Evolutionary conservation across 2,797 vertebrate genomes (phyloP).

Genomic region (Tolypeutes matacus): DNA sequence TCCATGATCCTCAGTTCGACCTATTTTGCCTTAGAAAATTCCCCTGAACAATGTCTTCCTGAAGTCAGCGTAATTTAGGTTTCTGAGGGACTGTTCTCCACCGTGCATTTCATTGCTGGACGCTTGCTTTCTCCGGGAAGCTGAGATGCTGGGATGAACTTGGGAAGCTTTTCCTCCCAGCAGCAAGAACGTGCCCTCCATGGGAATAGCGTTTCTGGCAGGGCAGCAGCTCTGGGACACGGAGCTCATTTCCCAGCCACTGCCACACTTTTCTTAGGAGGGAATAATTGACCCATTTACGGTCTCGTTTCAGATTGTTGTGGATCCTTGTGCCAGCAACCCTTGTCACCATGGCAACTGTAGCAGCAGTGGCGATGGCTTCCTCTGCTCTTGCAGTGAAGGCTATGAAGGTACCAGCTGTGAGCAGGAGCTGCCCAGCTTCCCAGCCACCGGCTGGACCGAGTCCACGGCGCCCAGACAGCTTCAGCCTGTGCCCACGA

Average conservation of each 20-base stretch:
- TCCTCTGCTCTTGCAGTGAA: constrained; percentile 92
- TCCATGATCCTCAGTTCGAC: background rate
- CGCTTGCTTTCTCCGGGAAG: background rate
- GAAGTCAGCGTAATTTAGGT: background rate
- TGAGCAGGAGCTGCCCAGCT: constrained; percentile 88
- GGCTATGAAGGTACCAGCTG: constrained; percentile 94
- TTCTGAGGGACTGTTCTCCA: background rate
- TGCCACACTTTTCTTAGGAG: background rate
- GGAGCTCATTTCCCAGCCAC: background rate
- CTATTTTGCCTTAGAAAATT: background rate
- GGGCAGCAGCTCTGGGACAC: background rate
- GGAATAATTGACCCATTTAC: constrained; percentile 84
- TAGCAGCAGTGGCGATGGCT: constrained; percentile 89
- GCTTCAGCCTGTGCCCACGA: constrained; percentile 76
- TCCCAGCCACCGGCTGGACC: constrained; percentile 86
- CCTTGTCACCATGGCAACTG: constrained; percentile 99
- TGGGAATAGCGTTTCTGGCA: background rate
- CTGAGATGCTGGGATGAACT: background rate
- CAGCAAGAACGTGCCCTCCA: accelerated
- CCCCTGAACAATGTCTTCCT: background rate
- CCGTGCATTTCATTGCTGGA: background rate
- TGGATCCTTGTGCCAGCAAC: constrained; percentile 95
- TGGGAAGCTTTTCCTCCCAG: no score
- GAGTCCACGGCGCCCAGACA: constrained; percentile 82
- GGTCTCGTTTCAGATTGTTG: constrained; percentile 92